phyloP scores from a whole-genome alignment of 2,113 vertebrate species.

The Engraulis encrasicolus region DNA sequence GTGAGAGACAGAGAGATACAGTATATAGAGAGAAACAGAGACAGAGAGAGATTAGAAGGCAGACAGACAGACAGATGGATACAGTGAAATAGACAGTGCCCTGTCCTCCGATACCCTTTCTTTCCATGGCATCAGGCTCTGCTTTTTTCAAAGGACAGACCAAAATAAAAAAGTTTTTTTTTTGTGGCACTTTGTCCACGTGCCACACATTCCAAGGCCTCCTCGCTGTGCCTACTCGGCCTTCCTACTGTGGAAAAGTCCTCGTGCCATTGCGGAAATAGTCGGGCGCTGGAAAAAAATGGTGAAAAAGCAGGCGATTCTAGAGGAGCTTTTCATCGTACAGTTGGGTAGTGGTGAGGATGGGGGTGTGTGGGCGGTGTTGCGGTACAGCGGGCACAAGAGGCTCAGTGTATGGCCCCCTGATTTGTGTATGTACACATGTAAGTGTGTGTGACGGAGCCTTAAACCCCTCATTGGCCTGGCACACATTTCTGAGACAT shows the following conservation, averaged over 20 bases:
- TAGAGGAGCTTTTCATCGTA: slow-evolving; percentile 1
- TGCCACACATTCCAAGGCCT: neutral
- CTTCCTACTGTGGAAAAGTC: neutral
- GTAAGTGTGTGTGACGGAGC: neutral
- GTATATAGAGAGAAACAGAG: too few relatives aligned
- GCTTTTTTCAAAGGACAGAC: too few relatives aligned
- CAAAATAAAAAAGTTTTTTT: neutral
- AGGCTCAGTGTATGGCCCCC: neutral
- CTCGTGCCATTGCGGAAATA: neutral
- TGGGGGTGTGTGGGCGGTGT: too few relatives aligned
- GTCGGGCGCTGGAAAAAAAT: too few relatives aligned
- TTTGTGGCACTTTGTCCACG: neutral
- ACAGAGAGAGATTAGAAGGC: too few relatives aligned
- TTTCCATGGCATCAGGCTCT: neutral
- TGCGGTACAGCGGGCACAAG: neutral
- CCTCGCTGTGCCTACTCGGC: neutral
- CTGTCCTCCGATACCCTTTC: neutral
- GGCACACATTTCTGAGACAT: neutral
- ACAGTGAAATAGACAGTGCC: neutral
- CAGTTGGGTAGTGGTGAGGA: too few relatives aligned
- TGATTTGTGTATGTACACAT: neutral
- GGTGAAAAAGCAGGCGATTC: neutral
- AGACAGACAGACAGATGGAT: too few relatives aligned
- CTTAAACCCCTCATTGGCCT: neutral
- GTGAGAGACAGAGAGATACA: too few relatives aligned